Evolutionary conservation across 2,113 vertebrate species (phyloP), one percentile per base, ranked within the genome.

Genomic region (Eonycteris spelaea): DNA sequence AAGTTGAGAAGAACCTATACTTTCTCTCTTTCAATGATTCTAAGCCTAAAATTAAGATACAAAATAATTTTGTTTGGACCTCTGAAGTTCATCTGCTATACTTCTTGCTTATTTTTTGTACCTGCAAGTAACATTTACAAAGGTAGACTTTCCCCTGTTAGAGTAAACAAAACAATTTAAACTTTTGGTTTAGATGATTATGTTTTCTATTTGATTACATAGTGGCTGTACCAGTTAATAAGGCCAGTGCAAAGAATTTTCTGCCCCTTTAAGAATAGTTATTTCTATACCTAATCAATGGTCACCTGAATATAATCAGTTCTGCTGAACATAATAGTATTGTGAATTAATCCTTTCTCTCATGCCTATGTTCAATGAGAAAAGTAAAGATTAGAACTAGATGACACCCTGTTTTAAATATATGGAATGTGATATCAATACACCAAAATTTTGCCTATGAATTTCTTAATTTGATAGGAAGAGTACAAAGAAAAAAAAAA

Each of bases 281-380:
- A 79, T 68, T 93, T 92, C 92, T 48, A 89, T 83, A 86, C 38
- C 11, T 90, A 82, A 94, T 96, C 73, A 92, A 26, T 74, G 16
- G 88, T 67, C 67, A 43, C 86, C 51, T 78, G 68, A 94, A 89
- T 86, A 68, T 43, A 90, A 74, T 88, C 48, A 86, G 45, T 59
- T 92, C 51, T 80, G 24, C n/a, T 63, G 51, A 73, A 48, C 53
- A 67, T 35, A 43, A 67, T 22, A 61, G 8, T 65, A 35, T 4
- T 74, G 35, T 79, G 43, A 90, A 75, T 55, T 74, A 75, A 90
- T 92, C 40, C 19, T 90, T 92, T 40, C 10, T 79, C 55, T 67
- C 38, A 10, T 26, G 40, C 14, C 40, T 94, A 65, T 14, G 75
- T 65, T 67, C 43, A 40, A 70, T 30, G 59, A 75, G 33, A 63